A percentile compares a stretch with the other conserved stretches of the same genome.
Conservation (phyloP, 2,888 invertebrate genomes). For the Hirtodrosophila confusa region DNA sequence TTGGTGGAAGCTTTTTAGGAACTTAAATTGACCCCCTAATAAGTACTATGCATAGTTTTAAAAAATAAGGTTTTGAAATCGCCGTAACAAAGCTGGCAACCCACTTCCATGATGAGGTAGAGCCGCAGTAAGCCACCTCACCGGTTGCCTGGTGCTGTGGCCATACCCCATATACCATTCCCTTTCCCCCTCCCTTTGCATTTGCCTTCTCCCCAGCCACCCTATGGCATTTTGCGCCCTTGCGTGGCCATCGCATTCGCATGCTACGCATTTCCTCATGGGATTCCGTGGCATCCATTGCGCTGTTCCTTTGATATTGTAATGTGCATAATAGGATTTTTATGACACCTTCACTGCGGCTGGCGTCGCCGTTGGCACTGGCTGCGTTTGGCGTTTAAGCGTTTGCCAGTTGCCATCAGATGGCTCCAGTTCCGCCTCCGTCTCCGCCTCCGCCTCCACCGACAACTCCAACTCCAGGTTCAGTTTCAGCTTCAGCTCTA, state of each 20-base stretch:
- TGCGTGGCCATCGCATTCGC: slow-evolving; percentile 46
- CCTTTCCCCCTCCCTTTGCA: not conserved
- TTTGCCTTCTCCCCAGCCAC: not conserved
- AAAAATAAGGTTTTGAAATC: no score
- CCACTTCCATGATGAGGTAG: slow-evolving; percentile 4
- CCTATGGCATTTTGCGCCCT: slow-evolving; percentile 35
- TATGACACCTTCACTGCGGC: slow-evolving; percentile 69
- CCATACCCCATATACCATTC: slow-evolving; percentile 12
- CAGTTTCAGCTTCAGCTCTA: not conserved
- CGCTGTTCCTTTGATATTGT: slow-evolving; percentile 80
- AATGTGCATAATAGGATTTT: slow-evolving; percentile 83
- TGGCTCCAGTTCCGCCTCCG: slow-evolving; percentile 23
- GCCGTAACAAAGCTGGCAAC: slow-evolving; percentile 2
- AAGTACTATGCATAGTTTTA: no score
- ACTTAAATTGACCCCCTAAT: no score
- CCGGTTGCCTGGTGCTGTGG: slow-evolving; percentile 17
- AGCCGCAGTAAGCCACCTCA: slow-evolving; percentile 3
- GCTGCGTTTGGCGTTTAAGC: slow-evolving; percentile 34
- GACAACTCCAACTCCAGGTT: not conserved
- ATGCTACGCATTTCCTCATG: slow-evolving; percentile 64
- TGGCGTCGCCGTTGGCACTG: slow-evolving; percentile 48
- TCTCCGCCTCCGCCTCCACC: not conserved
- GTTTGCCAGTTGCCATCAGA: slow-evolving; percentile 38
- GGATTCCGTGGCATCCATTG: slow-evolving; percentile 50
- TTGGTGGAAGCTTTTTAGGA: no score